These are phyloP conservation scores for Perca flavescens DNA, from an alignment of 2,113 vertebrate genomes.

Conservation along the genomic window DNA sequence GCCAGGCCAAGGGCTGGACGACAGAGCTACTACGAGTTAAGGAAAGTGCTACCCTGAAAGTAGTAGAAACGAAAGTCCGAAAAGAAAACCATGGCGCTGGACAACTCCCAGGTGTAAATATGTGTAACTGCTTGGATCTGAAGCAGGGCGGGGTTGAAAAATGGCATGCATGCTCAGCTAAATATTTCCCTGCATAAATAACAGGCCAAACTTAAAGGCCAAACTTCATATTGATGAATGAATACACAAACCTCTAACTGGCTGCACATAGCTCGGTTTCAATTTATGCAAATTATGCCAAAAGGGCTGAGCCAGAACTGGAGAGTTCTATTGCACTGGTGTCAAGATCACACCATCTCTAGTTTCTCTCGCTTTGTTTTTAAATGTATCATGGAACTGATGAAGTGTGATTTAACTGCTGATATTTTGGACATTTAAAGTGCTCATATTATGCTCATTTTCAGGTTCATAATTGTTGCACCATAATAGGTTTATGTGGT, in stretches of 20 bases:
- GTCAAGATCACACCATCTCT: not conserved
- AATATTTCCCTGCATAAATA: conserved; percentile 23
- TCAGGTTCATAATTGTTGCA: too few species aligned
- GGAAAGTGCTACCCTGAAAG: not conserved
- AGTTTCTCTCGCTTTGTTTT: not conserved
- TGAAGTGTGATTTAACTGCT: not conserved
- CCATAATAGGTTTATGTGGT: too few species aligned
- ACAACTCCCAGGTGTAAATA: conserved; percentile 14
- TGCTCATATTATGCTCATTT: too few species aligned
- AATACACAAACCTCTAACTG: not conserved
- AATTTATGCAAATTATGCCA: not conserved
- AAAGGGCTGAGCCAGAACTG: not conserved
- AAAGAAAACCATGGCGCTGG: not conserved
- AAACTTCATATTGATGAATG: not conserved
- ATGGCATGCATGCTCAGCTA: conserved; percentile 15
- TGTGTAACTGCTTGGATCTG: not conserved
- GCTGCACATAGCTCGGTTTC: not conserved
- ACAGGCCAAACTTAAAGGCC: not conserved
- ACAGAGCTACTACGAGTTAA: not conserved
- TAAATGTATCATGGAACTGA: not conserved
- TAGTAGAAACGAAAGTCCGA: not conserved
- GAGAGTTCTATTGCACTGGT: not conserved
- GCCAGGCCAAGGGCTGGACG: conserved; percentile 1
- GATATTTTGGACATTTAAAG: not conserved
- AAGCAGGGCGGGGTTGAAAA: not conserved